A percentile compares a stretch with the other conserved stretches of the same genome.
phyloP scores from a whole-genome alignment of 2,113 vertebrate species.

The Aptenodytes patagonicus region DNA sequence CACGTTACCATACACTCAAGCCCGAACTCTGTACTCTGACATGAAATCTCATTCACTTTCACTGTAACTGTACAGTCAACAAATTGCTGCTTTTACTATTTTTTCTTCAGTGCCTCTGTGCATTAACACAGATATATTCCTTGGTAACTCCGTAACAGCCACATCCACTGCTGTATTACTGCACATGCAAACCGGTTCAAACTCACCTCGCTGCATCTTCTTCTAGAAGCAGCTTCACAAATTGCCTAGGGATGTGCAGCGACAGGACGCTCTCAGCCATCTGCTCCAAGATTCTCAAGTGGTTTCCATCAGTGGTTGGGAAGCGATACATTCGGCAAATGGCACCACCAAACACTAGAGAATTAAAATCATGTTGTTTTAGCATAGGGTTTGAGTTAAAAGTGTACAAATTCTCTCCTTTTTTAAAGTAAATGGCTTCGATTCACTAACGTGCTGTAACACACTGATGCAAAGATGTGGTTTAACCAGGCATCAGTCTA shows the following conservation, averaged over 20 bases:
- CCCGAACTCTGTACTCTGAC: not conserved
- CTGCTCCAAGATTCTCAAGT: slow-evolving; percentile 94
- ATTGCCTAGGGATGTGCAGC: slow-evolving; percentile 90
- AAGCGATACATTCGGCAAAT: slow-evolving; percentile 98
- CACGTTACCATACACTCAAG: not conserved
- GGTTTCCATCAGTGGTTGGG: slow-evolving; percentile 92
- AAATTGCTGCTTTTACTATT: not conserved
- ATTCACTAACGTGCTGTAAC: not conserved
- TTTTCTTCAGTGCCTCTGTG: not conserved
- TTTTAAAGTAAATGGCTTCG: not conserved
- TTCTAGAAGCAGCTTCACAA: slow-evolving; percentile 92
- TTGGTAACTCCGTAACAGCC: not conserved
- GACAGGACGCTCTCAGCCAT: slow-evolving; percentile 96
- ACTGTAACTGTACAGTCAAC: not conserved
- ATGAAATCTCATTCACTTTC: not conserved
- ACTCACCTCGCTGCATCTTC: slow-evolving; percentile 91
- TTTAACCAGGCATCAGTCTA: not conserved
- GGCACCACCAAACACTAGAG: slow-evolving; percentile 91
- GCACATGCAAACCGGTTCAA: not conserved
- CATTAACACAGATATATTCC: not conserved
- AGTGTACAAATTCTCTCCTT: not conserved
- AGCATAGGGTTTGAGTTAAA: not conserved
- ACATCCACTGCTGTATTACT: not conserved
- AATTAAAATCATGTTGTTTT: not conserved
- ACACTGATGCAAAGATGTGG: not conserved